Evolutionary conservation across 2,797 vertebrate species (phyloP).

Genomic region (Micromesistius poutassou): DNA sequence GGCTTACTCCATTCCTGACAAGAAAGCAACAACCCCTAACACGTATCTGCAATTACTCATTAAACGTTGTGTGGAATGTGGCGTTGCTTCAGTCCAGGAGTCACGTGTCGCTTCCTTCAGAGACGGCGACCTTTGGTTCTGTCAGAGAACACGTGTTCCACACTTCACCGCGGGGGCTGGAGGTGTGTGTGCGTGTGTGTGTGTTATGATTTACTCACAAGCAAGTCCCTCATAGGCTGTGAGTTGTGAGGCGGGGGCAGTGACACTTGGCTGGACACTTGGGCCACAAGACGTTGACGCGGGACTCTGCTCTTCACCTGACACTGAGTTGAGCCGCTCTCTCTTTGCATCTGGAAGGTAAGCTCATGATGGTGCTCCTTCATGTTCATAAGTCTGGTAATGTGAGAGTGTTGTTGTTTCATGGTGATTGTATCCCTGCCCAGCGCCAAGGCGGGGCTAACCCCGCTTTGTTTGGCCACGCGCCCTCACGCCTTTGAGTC

Average conservation of each 20-base stretch:
- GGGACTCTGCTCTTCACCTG: constrained; percentile 10
- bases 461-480: background rate
- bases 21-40: background rate
- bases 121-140: constrained; percentile 12
- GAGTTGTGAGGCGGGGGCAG: background rate
- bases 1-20: background rate
- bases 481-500: background rate
- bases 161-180: constrained; percentile 25
- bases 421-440: background rate
- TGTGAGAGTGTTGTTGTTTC: background rate
- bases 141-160: constrained; percentile 14
- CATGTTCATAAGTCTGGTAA: background rate
- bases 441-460: background rate
- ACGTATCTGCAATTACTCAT: background rate
- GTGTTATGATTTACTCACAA: background rate
- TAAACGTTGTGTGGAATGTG: background rate
- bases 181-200: background rate
- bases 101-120: constrained; percentile 24
- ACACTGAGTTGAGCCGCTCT: constrained; percentile 20
- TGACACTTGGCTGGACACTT: background rate
- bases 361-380: background rate
- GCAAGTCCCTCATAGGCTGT: constrained; percentile 18
- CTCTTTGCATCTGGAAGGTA: background rate
- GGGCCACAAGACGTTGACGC: background rate
- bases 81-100: background rate